Evolutionary conservation across 2,113 vertebrate genomes (phyloP).

Genomic region (Sialia sialis): DNA sequence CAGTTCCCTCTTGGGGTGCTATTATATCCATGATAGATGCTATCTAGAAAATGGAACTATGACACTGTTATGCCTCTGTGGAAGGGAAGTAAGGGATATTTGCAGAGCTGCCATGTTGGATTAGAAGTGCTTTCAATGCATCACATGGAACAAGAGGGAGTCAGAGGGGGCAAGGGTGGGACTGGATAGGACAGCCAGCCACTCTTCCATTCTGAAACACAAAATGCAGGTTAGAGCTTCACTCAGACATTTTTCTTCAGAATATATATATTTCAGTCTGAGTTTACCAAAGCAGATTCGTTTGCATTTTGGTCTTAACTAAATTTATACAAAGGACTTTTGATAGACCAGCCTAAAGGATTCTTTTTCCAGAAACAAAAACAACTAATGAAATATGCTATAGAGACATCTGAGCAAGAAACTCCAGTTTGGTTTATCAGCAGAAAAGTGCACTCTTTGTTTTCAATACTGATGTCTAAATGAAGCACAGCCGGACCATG

Average conservation of each 20-base stretch:
- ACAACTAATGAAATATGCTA: neutral
- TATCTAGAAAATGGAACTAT: neutral
- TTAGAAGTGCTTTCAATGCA: neutral
- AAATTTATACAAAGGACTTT: neutral
- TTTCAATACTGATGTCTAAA: neutral
- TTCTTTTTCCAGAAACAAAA: neutral
- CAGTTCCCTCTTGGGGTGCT: neutral
- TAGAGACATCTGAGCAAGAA: neutral
- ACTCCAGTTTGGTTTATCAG: neutral
- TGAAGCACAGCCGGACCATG: neutral
- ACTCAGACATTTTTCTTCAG: neutral
- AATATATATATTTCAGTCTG: neutral
- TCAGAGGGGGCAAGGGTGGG: neutral
- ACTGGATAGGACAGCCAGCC: neutral
- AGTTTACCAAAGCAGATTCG: neutral
- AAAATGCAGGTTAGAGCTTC: neutral
- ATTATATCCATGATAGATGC: neutral
- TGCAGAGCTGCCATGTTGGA: neutral
- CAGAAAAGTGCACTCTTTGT: neutral
- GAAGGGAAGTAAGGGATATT: neutral
- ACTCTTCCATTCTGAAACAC: neutral
- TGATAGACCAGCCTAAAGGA: neutral
- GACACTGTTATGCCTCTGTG: rapidly evolving
- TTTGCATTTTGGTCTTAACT: neutral
- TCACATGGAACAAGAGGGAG: neutral